Percentiles rank a stretch among this genome's conserved stretches.
phyloP scores from a whole-genome alignment of 2,113 vertebrate species.

The Neofelis nebulosa region DNA sequence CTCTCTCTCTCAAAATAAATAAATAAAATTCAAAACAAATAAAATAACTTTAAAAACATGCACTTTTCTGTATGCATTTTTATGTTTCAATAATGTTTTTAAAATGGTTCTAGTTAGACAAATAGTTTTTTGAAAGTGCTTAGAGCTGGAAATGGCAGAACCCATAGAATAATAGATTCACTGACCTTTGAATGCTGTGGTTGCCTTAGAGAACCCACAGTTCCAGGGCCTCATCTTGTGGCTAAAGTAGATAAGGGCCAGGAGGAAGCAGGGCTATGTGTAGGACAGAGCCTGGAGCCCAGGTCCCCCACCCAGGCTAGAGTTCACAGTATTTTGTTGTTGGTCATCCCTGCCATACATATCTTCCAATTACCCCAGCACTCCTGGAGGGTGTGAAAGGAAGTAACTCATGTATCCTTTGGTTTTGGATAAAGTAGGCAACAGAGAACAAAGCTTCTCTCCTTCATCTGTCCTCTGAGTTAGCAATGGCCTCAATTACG shows the following conservation, averaged over 20 bases:
- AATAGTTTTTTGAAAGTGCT: not conserved
- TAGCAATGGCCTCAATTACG: not conserved
- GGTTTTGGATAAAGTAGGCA: not conserved
- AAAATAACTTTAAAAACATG: no score
- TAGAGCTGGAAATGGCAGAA: not conserved
- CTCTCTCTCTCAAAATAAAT: no score
- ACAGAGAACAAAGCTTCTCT: not conserved
- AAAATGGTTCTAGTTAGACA: not conserved
- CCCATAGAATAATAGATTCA: not conserved
- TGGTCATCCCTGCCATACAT: fast-evolving
- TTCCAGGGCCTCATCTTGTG: not conserved
- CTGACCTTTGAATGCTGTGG: not conserved
- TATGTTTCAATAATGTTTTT: not conserved
- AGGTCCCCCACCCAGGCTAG: no score
- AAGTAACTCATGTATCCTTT: not conserved
- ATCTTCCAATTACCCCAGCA: not conserved
- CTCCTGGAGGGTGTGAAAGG: not conserved
- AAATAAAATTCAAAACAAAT: no score
- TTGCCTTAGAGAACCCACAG: not conserved
- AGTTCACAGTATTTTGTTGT: fast-evolving
- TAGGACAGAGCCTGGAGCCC: not conserved
- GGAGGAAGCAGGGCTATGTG: not conserved
- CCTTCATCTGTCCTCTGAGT: not conserved
- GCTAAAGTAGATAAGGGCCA: not conserved
- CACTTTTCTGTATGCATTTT: not conserved